Conservation (phyloP, 2,888 invertebrate species). For the Lypha dubia region DNA sequence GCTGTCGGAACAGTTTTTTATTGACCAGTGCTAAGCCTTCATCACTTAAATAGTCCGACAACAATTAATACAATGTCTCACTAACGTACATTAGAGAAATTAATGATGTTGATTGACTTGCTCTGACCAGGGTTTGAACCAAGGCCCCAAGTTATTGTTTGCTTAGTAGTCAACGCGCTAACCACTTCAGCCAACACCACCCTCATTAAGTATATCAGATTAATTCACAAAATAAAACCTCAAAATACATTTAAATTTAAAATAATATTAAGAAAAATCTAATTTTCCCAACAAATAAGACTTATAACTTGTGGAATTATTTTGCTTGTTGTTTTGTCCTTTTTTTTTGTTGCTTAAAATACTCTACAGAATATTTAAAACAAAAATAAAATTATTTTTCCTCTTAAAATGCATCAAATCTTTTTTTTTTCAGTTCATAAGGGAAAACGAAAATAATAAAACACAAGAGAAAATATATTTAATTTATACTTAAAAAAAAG, state of each 20-base stretch:
- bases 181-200: no score
- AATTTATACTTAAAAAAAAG: constrained; percentile 53
- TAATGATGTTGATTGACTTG: no score
- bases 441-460: constrained; percentile 47
- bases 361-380: constrained; percentile 36
- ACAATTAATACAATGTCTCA: no score
- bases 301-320: constrained; percentile 52
- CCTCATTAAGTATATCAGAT: neutral
- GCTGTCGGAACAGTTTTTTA: no score
- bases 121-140: no score
- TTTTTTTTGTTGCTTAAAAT: constrained; percentile 9
- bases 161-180: no score
- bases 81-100: no score
- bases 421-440: constrained; percentile 31
- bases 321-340: no score
- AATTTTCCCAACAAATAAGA: constrained; percentile 24
- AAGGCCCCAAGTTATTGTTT: no score
- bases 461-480: constrained; percentile 51
- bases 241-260: constrained; percentile 41
- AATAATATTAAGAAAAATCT: constrained; percentile 41
- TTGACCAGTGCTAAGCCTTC: no score
- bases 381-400: constrained; percentile 53
- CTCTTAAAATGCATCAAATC: constrained; percentile 44
- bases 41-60: no score
- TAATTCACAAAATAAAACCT: constrained; percentile 25